A percentile compares a stretch with the other conserved stretches of the same genome.
Evolutionary conservation across 2,113 vertebrate species (phyloP).

Genomic region (Lontra canadensis): DNA sequence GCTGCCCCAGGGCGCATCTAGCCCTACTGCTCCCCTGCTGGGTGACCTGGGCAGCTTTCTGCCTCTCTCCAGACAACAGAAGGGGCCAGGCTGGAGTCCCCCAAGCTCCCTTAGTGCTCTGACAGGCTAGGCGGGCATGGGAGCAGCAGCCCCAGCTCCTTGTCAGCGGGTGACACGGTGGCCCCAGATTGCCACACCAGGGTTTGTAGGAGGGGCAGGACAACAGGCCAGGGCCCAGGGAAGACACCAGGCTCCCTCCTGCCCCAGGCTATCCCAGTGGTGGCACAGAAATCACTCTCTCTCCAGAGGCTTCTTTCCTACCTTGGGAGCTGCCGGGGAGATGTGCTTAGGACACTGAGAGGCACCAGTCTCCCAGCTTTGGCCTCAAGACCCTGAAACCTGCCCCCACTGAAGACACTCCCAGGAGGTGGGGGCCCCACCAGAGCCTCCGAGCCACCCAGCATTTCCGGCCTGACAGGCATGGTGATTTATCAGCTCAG

Average conservation of each 20-base stretch:
- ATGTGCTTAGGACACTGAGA: neutral
- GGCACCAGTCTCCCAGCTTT: neutral
- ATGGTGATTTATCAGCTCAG: conserved; percentile 8
- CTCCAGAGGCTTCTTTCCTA: neutral
- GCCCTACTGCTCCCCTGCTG: neutral
- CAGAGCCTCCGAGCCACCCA: neutral
- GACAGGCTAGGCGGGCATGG: neutral
- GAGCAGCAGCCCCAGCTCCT: neutral
- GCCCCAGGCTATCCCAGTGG: rapidly evolving
- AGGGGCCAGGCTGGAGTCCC: neutral
- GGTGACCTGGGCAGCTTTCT: neutral
- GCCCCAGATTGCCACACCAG: neutral
- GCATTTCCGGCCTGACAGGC: conserved; percentile 48
- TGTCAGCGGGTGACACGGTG: neutral
- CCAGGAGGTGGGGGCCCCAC: neutral
- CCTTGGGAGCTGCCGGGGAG: neutral
- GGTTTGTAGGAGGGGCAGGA: neutral
- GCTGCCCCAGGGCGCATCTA: neutral
- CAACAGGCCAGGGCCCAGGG: too few relatives aligned
- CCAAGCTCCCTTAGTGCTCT: neutral
- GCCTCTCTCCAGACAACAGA: neutral
- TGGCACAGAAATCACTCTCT: neutral
- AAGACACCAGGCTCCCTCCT: neutral
- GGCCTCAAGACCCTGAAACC: neutral
- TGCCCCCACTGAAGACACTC: neutral